Base-by-base conservation (phyloP, 2,888 invertebrate genomes). In the Nebria brevicollis region DNA sequence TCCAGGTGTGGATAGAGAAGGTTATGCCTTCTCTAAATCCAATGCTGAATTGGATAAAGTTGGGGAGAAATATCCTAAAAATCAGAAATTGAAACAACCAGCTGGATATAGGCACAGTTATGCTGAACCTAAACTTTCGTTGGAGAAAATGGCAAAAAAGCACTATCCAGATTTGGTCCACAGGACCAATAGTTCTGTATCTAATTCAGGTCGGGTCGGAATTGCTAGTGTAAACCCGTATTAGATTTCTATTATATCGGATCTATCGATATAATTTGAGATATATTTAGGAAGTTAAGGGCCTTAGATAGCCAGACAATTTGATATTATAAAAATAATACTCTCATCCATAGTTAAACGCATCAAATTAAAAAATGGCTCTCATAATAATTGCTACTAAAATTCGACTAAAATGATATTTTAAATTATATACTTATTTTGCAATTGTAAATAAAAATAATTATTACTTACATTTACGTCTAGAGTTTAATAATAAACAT, bases 71-170 rank as follows among this genome's bases (percentile, higher is more conserved):
- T 85, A 85, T 3, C 78, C 85, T 0, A 88, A 88, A 77, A 87
- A 87, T 82, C 88, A 87, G 79, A 88, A 87, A 82, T 65, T 77
- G 10, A 82, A 82, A 25, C 86, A 84, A 76, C 81, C 85, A 0
- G 88, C 87, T 4, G 88, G 88, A 0, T 89, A 89, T 82, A 90
- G 93, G 77, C 93, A 93, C 86, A 93, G 93, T 86, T 94, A 93
- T 85, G 94, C 93, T n/a, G 93, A 94, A 84, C 92, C 93, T 20
- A 91, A 92, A 82, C 90, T 92, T 6, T 87, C 92, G 83, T 90
- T 87, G 82, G 82, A 83, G 42, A 87, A 87, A 77, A 85, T 83
- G 11, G 86, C 85, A 4, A 88, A 87, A 82, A 88, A 87, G 79
- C 85, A 87, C 76, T 87, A 85, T 81, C 85, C 86, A 4, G 89